Evolutionary conservation across 2,888 invertebrate genomes (phyloP), one percentile per base, ranked within the genome.

Genomic region (Microchrysa polita): DNA sequence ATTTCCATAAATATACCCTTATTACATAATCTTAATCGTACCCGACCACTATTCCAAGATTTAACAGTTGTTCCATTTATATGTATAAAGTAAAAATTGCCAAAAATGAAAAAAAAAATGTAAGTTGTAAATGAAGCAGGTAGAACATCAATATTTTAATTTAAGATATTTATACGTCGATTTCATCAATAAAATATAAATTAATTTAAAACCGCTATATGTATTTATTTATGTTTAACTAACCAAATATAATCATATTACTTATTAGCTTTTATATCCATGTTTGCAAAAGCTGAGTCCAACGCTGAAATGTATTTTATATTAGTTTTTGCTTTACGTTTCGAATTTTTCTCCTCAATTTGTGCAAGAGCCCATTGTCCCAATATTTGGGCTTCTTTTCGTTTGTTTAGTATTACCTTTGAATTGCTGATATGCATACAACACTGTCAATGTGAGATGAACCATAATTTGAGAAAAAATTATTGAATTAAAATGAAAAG

Each of bases 221-320:
- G n/a, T n/a, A n/a, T n/a, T n/a, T n/a, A n/a, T n/a, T n/a, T n/a
- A n/a, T n/a, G n/a, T n/a, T n/a, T n/a, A n/a, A n/a, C n/a, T n/a
- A n/a, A n/a, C 16, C 12, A 48, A 48, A 48, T 2, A 48, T 48
- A 48, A 48, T 48, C n/a, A n/a, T n/a, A 48, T n/a, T n/a, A 48
- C 48, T 48, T n/a, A n/a, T 48, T 48, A 7, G 14, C 48, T 34
- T 48, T 48, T 48, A 48, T 48, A n/a, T 48, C 48, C 48, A 48
- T 48, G 12, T 48, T 48, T 4, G 48, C 48, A 48, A 48, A 48
- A 7, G 48, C 48, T 4, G 10, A 48, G 16, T 48, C 48, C 16
- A 48, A 48, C 12, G 48, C 48, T 48, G 2, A 4, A 48, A 48
- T 48, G 16, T 48, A 48, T 48, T 48, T 48, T 7, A 7, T 48